Conservation (phyloP, 2,797 vertebrate species). For the Tokudaia muenninki region DNA sequence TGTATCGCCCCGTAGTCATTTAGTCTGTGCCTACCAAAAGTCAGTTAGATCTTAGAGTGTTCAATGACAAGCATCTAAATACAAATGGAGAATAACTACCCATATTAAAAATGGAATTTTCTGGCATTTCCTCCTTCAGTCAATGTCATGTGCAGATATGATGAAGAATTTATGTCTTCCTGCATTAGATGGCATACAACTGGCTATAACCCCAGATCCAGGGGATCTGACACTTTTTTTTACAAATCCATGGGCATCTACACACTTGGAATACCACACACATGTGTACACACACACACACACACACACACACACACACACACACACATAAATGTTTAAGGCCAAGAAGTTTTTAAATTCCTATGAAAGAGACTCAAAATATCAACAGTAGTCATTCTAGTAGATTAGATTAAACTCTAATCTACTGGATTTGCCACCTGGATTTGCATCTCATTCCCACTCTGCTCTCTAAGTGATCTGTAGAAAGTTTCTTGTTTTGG, state of each 20-base stretch:
- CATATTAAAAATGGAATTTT: neutral
- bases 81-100: neutral
- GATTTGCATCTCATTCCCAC: neutral
- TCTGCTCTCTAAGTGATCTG: neutral
- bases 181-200: neutral
- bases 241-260: neutral
- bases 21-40: neutral
- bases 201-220: neutral
- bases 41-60: neutral
- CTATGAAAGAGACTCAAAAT: neutral
- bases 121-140: neutral
- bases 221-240: neutral
- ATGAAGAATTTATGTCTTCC: neutral
- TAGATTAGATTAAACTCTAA: neutral
- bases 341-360: neutral
- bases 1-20: neutral
- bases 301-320: neutral
- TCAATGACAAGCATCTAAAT: neutral
- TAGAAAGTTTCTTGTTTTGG: neutral
- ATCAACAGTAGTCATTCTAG: neutral
- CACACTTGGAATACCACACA: neutral
- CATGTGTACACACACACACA: neutral
- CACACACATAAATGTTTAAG: neutral
- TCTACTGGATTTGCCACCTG: too few relatives aligned
- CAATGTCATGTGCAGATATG: neutral